Base-by-base conservation (phyloP, 2,113 vertebrate species). In the Thunnus thynnus region DNA sequence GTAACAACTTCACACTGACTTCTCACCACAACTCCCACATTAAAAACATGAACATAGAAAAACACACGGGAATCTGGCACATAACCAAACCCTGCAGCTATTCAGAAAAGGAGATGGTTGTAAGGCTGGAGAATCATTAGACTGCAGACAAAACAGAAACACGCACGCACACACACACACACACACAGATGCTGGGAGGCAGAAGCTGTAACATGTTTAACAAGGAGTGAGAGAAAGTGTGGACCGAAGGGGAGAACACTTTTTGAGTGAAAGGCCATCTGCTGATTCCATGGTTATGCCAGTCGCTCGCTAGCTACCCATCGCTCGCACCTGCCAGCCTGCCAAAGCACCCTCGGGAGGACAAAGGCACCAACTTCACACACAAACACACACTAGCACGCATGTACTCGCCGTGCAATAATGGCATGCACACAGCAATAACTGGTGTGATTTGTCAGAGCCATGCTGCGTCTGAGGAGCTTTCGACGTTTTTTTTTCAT, bases 181-280 rank as follows among this genome's bases (percentile, higher is more conserved):
- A 70, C 73, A 64, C 58, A 65, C 69, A 32, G 69, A 90, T 72
- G 85, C 86, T 74, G 71, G 68, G 68, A 86, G 83, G 84, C 85
- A 79, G 80, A 65, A 61, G 80, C 76, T 88, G 66, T 54, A 90
- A 81, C 79, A 41, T 87, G 87, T 87, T 93, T 85, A 91, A 91
- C 91, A 88, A 91, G 88, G 80, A 91, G 56, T 14, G 85, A 85
- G 86, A 80, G 80, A 88, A 89, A 84, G 75, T 71, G 62, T 82
- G 65, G 83, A 88, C 79, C 66, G n/a, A 80, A 72, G 36, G 80
- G 50, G 57, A 69, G 86, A 82, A 63, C 3, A 58, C 83, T 78
- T 88, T 76, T 82, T 87, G 82, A 91, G 89, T 77, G 89, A 91
- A 92, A 89, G 85, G 89, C 93, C 92, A 92, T 92, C 90, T 94